Base-by-base conservation (phyloP, 2,888 invertebrate genomes). In the Tribolium freemani region DNA sequence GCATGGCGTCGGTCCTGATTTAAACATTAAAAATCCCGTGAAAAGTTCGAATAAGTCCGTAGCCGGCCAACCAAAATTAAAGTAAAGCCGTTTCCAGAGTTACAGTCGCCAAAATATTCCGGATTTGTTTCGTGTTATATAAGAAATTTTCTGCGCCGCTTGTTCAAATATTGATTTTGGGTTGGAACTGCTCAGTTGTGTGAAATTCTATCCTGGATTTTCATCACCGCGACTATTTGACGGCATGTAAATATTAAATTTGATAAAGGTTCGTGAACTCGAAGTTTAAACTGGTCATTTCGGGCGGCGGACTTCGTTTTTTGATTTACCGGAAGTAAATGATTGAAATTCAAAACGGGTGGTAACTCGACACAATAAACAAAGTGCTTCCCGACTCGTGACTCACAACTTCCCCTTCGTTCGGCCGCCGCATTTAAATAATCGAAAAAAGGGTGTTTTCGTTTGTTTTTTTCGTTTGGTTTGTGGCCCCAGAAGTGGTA, bases 111-210 rank as follows among this genome's bases (percentile, higher is more conserved):
- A 50, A 54, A 50, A 51, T 48, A 63, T 57, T 8, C 20, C 38
- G 53, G 51, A 53, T 11, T 50, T 69, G 57, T 51, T 64, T 69
- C 38, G 26, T 45, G 61, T 57, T 72, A 54, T 48, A 60, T 66
- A 70, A 50, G 56, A 48, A 75, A 73, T 75, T 78, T 75, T 77
- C 78, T 83, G 81, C 81, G 80, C 80, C 80, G 81, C 78, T 78
- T 79, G 76, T 80, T 77, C 75, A 80, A 81, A 82, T 83, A 83
- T 83, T 83, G 83, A 83, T 83, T 83, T 83, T 83, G 83, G 82
- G 83, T 76, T 81, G 83, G 81, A 79, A 81, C 81, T 75, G 73
- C 73, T 73, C 73, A 63, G 73, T 73, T 63, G 70, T 67, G 58
- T 54, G 67, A 66, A 73, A 70, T 70, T 64, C 64, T 70, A 69